Evolutionary conservation across 2,888 invertebrate species (phyloP), one percentile per base, ranked within the genome.

Genomic region (Ypsolopha sequella): DNA sequence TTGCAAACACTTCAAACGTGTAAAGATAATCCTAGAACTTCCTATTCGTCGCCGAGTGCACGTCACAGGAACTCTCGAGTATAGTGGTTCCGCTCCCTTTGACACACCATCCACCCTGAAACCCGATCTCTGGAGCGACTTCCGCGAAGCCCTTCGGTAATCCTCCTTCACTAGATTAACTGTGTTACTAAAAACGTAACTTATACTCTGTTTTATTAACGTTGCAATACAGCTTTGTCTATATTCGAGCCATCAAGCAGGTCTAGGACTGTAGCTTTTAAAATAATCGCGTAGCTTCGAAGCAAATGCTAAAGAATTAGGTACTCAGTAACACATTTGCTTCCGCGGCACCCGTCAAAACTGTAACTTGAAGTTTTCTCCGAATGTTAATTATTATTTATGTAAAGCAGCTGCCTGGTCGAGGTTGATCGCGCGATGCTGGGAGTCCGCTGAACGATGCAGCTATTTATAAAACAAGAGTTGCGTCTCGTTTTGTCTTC

Each of bases 401-500:
- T 85, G 81, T 78, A 78, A 67, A 82, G 80, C 84, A 85, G 84
- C 85, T 84, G 85, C 79, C 76, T 75, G 62, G 75, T 81, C 80
- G 80, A 81, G 82, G 76, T 73, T 78, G 79, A 76, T 63, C 70
- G 76, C 66, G 65, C 70, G 73, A 73, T 59, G 63, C 64, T 61
- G 61, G 72, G 77, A 81, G 79, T 79, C 81, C 81, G 77, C 78
- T 24, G 81, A 82, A 80, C 84, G 82, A 81, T 80, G 78, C 57
- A 69, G 80, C 80, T 85, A 85, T 86, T 86, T 85, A 82, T 84
- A 85, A 85, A 85, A 80, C 84, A 80, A n/a, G 82, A 84, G 76
- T 84, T 78, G 85, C 80, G 81, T 86, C 86, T 84, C 85, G 84
- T 84, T 85, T 85, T 85, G 86, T 86, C 84, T 85, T 85, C 82